phyloP scores from a whole-genome alignment of 2,113 vertebrate species.

The Atherinomorus stipes region DNA sequence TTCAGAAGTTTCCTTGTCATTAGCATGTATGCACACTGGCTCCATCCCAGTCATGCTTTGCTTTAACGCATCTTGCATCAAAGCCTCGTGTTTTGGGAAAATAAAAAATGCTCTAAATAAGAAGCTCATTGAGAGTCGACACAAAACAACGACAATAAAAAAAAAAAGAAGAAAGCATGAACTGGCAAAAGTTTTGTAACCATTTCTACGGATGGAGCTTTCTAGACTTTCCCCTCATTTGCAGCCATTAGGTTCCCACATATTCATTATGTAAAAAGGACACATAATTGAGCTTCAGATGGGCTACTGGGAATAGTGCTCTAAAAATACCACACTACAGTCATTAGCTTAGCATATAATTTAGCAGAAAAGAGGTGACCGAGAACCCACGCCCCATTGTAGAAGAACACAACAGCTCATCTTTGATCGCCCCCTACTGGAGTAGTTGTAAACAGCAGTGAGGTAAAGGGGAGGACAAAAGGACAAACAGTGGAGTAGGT shows the following conservation, averaged over 20 bases:
- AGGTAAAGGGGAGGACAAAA: no score
- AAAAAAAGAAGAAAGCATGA: not conserved
- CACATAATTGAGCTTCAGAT: constrained; percentile 38
- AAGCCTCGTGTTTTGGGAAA: constrained; percentile 46
- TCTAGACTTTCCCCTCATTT: constrained; percentile 48
- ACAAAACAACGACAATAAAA: constrained; percentile 29
- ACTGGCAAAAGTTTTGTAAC: constrained; percentile 39
- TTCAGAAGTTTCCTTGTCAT: constrained; percentile 13
- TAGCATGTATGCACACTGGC: constrained; percentile 22
- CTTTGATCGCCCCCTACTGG: constrained; percentile 3
- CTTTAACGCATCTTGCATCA: constrained; percentile 44
- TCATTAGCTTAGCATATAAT: not conserved
- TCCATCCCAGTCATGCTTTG: constrained; percentile 49
- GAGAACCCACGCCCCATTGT: not conserved
- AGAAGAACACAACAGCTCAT: constrained; percentile 1
- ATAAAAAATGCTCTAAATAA: constrained; percentile 60
- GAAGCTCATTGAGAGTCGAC: constrained; percentile 30
- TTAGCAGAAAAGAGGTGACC: constrained; percentile 28
- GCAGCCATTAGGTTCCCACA: constrained; percentile 47
- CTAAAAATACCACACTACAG: constrained; percentile 9
- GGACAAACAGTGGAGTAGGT: no score
- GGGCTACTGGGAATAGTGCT: constrained; percentile 17
- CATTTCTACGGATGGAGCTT: constrained; percentile 34
- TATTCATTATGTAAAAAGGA: constrained; percentile 55
- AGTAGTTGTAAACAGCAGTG: not conserved